Base-by-base conservation (phyloP, 2,113 vertebrate species). In the Toxostoma redivivum region DNA sequence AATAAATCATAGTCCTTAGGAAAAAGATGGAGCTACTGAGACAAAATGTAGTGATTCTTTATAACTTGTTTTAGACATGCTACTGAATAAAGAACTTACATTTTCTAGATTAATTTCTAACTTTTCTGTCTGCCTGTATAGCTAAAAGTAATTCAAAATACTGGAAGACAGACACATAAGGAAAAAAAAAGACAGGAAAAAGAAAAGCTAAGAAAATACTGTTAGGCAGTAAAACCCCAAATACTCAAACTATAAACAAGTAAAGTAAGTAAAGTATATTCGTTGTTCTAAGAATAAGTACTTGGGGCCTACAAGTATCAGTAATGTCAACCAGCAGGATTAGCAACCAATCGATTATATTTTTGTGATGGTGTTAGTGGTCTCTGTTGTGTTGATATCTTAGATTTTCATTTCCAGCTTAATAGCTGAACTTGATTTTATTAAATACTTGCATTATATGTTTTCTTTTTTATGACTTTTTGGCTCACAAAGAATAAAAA, bases 391-490 rank as follows among this genome's bases (percentile, higher is more conserved):
- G 50, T n/a, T 71, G 62, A n/a, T 88, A 81, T 15, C 44, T 76
- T 38, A 61, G 33, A 66, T 83, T 95, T 96, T 86, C 28, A 47
- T 88, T 88, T 78, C 64, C 56, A 86, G 12, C 48, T 70, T 62
- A 88, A 92, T 56, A 88, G 64, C 10, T 60, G 42, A 81, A 86
- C 47, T 51, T 78, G 60, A 73, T 86, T 92, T 92, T 92, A 92
- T 86, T 91, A 88, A 97, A 92, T 81, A 77, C 40, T 45, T 44
- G 33, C 47, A 74, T 58, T 83, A 16, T 83, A 62, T 14, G 31
- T 71, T 91, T 84, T 88, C n/a, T 92, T 51, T 90, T 92, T 86
- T 86, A 95, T n/a, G 60, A 67, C 27, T 74, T 88, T 44, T 74
- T 94, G 72, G 92, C 72, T 91, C 44, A 62, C 56, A 84, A 81